Percentiles rank a stretch among this genome's conserved stretches.
phyloP scores from a whole-genome alignment of 2,888 invertebrate species.

The Palloptera scutellata region DNA sequence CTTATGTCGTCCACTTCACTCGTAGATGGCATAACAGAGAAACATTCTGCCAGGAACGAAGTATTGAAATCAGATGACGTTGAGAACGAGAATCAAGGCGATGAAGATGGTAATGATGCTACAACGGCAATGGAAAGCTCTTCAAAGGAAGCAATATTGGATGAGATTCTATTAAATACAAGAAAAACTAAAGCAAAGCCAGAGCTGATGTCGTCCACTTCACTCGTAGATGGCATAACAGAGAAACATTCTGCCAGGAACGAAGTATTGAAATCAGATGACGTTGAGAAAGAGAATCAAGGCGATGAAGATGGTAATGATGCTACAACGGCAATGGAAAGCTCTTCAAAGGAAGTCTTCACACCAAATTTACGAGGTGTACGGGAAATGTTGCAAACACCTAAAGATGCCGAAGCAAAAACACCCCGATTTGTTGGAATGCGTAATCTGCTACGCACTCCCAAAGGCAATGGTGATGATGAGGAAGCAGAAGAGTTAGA shows the following conservation, averaged over 20 bases:
- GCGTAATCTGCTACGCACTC: constrained; percentile 44
- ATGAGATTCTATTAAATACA: background rate
- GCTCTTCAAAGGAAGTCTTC: background rate
- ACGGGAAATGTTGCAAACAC: constrained; percentile 49
- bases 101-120: background rate
- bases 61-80: background rate
- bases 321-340: background rate
- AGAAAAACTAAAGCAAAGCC: background rate
- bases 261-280: background rate
- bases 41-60: background rate
- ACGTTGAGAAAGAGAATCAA: constrained; percentile 8
- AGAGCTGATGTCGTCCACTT: background rate
- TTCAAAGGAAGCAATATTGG: background rate
- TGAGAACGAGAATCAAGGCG: background rate
- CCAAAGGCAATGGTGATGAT: background rate
- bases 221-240: background rate
- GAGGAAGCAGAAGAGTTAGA: constrained; percentile 28
- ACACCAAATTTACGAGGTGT: constrained; percentile 36
- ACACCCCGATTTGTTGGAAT: constrained; percentile 48
- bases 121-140: background rate
- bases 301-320: background rate
- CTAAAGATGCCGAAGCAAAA: constrained; percentile 35
- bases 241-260: background rate
- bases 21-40: background rate
- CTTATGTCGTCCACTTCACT: background rate